A percentile compares a stretch with the other conserved stretches of the same genome.
phyloP scores from a whole-genome alignment of 2,888 invertebrate genomes.

The Acleris laterana region DNA sequence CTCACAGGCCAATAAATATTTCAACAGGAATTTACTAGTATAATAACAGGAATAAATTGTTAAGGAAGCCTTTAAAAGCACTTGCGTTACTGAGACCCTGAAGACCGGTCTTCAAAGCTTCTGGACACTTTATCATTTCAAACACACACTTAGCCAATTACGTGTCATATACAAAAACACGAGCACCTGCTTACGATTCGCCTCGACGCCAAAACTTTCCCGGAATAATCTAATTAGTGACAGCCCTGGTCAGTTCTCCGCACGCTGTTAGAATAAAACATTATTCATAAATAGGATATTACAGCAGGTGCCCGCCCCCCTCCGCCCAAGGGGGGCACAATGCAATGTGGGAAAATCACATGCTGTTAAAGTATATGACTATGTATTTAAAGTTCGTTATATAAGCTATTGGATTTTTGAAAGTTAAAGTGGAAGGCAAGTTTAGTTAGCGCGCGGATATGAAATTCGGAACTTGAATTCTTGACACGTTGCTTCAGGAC shows the following conservation, averaged over 20 bases:
- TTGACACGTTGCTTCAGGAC: too few species aligned
- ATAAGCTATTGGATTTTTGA: conserved; percentile 25
- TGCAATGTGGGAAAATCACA: conserved; percentile 41
- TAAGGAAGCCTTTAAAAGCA: too few species aligned
- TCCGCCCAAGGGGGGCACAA: conserved; percentile 41
- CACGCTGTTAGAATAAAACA: conserved; percentile 83
- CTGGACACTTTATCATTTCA: neutral
- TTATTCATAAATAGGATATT: conserved; percentile 84
- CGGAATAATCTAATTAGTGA: conserved; percentile 36
- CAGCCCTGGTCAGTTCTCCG: conserved; percentile 58
- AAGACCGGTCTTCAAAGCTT: neutral
- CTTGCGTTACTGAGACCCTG: too few species aligned
- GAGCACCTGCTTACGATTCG: conserved; percentile 14
- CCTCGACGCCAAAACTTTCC: conserved; percentile 21
- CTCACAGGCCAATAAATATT: too few species aligned
- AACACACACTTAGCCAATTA: neutral
- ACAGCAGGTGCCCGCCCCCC: conserved; percentile 63
- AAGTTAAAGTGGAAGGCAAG: conserved; percentile 1
- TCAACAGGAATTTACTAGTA: too few species aligned
- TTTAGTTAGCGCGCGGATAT: neutral
- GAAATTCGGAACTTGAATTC: too few species aligned
- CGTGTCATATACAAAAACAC: neutral
- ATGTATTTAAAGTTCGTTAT: conserved; percentile 34
- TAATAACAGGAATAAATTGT: too few species aligned
- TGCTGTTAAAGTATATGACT: conserved; percentile 32